Evolutionary conservation across 2,113 vertebrate genomes (phyloP).

Genomic region (Ceuthmochares aereus): DNA sequence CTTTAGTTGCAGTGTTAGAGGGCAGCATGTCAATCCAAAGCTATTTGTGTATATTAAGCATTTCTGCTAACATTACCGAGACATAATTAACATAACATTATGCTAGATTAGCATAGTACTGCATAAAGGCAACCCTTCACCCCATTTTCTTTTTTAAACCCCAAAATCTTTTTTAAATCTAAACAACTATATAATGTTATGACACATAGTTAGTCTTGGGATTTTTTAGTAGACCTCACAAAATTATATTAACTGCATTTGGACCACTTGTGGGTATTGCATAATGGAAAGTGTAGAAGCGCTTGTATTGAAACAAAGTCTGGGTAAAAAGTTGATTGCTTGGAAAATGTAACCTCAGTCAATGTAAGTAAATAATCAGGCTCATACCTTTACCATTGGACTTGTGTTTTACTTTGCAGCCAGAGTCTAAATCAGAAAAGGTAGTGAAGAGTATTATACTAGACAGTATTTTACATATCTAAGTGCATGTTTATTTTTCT

Average conservation of each 20-base stretch:
- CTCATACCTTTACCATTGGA: background rate
- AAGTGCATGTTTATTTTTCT: slow-evolving; percentile 51
- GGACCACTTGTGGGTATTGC: background rate
- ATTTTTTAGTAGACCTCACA: background rate
- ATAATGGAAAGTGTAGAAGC: background rate
- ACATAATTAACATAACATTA: background rate
- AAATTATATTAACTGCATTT: background rate
- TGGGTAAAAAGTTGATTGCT: background rate
- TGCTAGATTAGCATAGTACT: background rate
- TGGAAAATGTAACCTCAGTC: background rate
- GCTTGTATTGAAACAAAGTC: background rate
- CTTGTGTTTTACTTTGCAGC: background rate
- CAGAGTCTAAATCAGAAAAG: background rate
- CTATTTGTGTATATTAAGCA: background rate
- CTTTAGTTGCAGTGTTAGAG: background rate
- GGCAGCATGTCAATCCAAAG: background rate
- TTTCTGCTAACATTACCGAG: background rate
- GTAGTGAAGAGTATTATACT: background rate
- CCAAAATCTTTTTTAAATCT: background rate
- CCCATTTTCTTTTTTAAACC: background rate
- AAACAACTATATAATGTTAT: background rate
- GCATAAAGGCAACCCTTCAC: background rate
- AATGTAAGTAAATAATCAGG: background rate
- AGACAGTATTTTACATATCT: background rate
- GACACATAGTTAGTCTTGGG: background rate